phyloP scores from a whole-genome alignment of 2,113 vertebrate species.

The Stegostoma tigrinum region DNA sequence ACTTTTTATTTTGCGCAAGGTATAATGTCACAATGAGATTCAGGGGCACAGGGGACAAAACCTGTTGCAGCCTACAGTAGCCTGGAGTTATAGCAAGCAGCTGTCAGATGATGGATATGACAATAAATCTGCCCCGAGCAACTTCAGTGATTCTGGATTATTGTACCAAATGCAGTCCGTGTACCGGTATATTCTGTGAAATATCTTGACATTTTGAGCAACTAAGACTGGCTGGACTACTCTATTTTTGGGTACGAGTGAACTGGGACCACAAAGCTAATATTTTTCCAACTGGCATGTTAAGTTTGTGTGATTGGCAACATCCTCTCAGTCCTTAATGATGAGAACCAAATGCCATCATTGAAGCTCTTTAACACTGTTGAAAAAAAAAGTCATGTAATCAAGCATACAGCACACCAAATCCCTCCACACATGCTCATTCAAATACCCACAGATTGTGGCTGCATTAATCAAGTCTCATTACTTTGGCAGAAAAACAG shows the following conservation, averaged over 20 bases:
- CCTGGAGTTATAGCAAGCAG: not conserved
- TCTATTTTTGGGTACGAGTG: not conserved
- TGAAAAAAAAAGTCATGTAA: not conserved
- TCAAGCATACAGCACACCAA: conserved; percentile 5
- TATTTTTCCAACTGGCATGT: conserved; percentile 18
- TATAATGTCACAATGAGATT: not conserved
- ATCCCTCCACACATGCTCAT: conserved; percentile 23
- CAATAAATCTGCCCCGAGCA: conserved; percentile 1
- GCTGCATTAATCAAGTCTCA: conserved; percentile 16
- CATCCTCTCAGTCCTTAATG: conserved; percentile 2
- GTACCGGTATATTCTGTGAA: not conserved
- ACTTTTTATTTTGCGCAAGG: not conserved
- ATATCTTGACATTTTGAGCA: not conserved
- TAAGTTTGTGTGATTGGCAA: not conserved
- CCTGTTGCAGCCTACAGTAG: not conserved
- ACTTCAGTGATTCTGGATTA: not conserved
- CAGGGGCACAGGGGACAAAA: not conserved
- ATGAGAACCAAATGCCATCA: conserved; percentile 9
- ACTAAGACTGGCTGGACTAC: not conserved
- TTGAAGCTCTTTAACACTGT: conserved; percentile 25
- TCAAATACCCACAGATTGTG: conserved; percentile 2
- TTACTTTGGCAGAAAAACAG: not conserved
- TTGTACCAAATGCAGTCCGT: not conserved
- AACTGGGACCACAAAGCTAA: not conserved
- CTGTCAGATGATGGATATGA: not conserved